Evolutionary conservation across 1,140 invertebrate species (phyloP).

Genomic region (Drosophila arawakana): DNA sequence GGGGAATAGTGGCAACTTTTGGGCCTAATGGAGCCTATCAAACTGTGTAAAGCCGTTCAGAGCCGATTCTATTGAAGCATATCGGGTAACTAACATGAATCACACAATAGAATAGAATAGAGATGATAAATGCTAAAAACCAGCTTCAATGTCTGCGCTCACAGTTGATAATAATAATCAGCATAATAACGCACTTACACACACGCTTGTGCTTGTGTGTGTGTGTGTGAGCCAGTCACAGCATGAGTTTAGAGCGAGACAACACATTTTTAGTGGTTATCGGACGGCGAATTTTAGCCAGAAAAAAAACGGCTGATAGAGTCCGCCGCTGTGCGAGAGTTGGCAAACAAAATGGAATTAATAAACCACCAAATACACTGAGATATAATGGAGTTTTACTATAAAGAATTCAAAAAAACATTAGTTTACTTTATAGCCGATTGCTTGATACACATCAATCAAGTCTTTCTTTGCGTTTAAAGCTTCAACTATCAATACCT

Average conservation of each 20-base stretch:
- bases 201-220: not conserved
- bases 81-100: constrained; percentile 61
- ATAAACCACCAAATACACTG: constrained; percentile 43
- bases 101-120: constrained; percentile 48
- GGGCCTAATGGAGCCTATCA: constrained; percentile 56
- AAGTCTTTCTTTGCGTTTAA: too few relatives aligned
- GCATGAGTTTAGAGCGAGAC: not conserved
- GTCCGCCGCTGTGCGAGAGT: constrained; percentile 10
- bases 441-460: too few relatives aligned
- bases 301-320: constrained; percentile 38
- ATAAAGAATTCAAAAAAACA: too few relatives aligned
- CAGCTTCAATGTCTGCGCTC: constrained; percentile 19
- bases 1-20: not conserved
- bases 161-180: constrained; percentile 71
- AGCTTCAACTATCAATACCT: too few relatives aligned
- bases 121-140: constrained; percentile 17
- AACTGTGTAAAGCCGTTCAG: constrained; percentile 61
- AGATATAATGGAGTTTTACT: not conserved
- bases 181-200: constrained; percentile 74
- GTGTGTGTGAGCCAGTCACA: not conserved
- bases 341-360: constrained; percentile 71
- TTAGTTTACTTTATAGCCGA: too few relatives aligned
- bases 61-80: constrained; percentile 59
- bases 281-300: constrained; percentile 59
- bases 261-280: constrained; percentile 35